Evolutionary conservation across 1,140 invertebrate genomes (phyloP), one percentile per base, ranked within the genome.

Genomic region (Lordiphosa stackelbergi): DNA sequence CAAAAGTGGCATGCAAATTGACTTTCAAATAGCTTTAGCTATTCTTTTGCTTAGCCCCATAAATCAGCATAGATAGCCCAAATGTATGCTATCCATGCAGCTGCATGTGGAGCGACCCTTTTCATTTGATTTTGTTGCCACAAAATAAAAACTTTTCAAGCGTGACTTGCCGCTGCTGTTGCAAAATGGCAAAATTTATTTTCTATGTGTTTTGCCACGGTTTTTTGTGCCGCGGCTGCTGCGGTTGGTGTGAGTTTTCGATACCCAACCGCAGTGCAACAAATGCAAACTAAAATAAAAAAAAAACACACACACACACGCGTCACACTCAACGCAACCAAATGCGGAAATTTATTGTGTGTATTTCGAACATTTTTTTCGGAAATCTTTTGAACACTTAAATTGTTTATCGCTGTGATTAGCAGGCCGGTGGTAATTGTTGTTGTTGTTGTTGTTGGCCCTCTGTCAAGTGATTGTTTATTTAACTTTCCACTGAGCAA

Each of bases 101-200:
- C 47, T 69, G 74, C 60, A 69, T 66, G 56, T 78, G 53, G 46
- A 43, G 47, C 37, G 66, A 63, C 72, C 66, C 72, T 75, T 75
- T 83, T 81, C 75, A 60, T 75, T 81, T 81, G 77, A 83, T 83
- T 81, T 75, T 68, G 59, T 72, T 83, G 77, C 75, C 68, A 69
- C 75, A 79, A 75, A 75, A 79, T 79, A 79, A 81, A 79, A 79
- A 81, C 75, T 70, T 81, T 79, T 81, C 75, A 71, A 74, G 75
- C 75, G 75, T 79, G 71, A 79, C 75, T 79, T 64, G 74, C 75
- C 63, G 66, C 45, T 55, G 55, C 35, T 69, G 53, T 59, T 71
- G 41, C 57, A 56, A 79, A 79, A 79, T 81, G 55, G 66, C 75
- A 68, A 71, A 66, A 70, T 69, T 65, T 69, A 69, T 69, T 69